A percentile compares a stretch with the other conserved stretches of the same genome.
These are phyloP conservation scores for Amphilophus citrinellus DNA, from an alignment of 2,113 vertebrate genomes.

Conservation along the genomic window DNA sequence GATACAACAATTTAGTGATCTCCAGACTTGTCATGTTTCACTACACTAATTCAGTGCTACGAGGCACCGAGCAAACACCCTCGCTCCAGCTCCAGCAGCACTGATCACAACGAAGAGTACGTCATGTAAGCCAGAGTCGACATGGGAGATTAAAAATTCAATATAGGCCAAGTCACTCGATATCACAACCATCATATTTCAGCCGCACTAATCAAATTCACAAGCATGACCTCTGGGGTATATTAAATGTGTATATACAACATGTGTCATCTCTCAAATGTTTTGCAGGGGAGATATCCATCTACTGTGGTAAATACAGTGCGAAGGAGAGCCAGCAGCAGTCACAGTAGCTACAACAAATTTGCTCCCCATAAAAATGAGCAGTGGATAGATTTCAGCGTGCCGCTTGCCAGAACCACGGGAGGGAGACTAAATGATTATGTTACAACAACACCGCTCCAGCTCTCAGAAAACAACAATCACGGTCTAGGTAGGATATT, in stretches of 20 bases:
- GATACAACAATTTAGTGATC: background rate
- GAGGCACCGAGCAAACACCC: background rate
- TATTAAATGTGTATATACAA: constrained; percentile 65
- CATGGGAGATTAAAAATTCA: constrained; percentile 56
- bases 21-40: constrained; percentile 8
- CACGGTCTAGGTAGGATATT: constrained; percentile 57
- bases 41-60: background rate
- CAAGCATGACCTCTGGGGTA: constrained; percentile 61
- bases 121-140: constrained; percentile 13
- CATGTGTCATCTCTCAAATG: constrained; percentile 56
- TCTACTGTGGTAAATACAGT: constrained; percentile 51
- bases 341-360: constrained; percentile 47
- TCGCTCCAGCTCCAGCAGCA: background rate
- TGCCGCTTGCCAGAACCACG: constrained; percentile 66
- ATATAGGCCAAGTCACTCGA: constrained; percentile 56
- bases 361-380: constrained; percentile 71
- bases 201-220: constrained; percentile 63
- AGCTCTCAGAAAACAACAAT: constrained; percentile 73
- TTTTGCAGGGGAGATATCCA: constrained; percentile 54
- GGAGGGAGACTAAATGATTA: constrained; percentile 76
- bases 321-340: constrained; percentile 53
- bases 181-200: constrained; percentile 62
- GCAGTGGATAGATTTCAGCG: constrained; percentile 62
- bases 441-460: constrained; percentile 66
- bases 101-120: constrained; percentile 25